Percentiles rank a stretch among this genome's conserved stretches.
phyloP scores from a whole-genome alignment of 2,797 vertebrate genomes.

The Falco rusticolus region DNA sequence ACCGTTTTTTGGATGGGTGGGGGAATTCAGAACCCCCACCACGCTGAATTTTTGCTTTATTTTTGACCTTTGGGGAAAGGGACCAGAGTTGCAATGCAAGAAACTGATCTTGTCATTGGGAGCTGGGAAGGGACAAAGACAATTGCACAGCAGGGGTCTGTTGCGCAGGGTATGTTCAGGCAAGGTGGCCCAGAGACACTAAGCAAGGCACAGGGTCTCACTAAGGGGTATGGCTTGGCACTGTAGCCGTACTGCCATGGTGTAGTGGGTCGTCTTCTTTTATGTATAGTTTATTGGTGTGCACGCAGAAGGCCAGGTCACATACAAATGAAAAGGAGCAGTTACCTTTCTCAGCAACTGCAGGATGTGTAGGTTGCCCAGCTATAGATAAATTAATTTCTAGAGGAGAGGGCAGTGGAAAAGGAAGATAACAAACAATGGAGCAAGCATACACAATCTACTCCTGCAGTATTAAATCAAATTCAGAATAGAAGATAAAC shows the following conservation, averaged over 20 bases:
- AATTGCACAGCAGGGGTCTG: neutral
- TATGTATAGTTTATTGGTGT: neutral
- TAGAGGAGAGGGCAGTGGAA: neutral
- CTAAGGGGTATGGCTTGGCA: neutral
- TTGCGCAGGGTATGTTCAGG: rapidly evolving
- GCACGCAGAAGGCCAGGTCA: neutral
- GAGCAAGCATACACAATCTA: rapidly evolving
- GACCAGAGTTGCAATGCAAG: neutral
- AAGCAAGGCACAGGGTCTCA: neutral
- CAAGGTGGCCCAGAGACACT: neutral
- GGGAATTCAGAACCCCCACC: neutral
- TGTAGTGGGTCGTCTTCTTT: neutral
- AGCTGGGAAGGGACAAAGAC: neutral
- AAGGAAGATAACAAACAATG: neutral
- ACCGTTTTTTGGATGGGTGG: neutral
- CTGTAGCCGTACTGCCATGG: neutral
- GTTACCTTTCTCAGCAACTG: neutral
- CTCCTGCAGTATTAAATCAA: neutral
- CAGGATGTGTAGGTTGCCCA: neutral
- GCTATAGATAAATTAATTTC: neutral
- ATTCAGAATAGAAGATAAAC: neutral
- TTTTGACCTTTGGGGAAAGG: neutral
- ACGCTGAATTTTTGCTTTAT: neutral
- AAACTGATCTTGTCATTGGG: neutral
- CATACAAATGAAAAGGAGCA: neutral